Evolutionary conservation across 2,888 invertebrate genomes (phyloP), one percentile per base, ranked within the genome.

Genomic region (Drosophila neotestacea): DNA sequence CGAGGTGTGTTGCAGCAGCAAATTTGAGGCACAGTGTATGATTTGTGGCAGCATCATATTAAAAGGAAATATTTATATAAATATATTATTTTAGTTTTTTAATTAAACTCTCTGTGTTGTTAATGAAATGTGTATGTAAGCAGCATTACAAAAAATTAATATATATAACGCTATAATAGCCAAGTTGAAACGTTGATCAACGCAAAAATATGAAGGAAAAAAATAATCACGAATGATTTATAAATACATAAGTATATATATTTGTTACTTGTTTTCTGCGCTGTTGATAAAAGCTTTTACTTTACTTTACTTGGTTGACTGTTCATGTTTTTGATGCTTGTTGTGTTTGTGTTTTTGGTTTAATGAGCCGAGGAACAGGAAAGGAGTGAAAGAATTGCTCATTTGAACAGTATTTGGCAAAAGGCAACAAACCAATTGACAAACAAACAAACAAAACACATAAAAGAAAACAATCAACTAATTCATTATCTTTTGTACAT

Each of bases 101-200:
- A 70, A 79, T 70, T 58, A 88, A 88, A 88, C 86, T 83, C 83
- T 83, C 81, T 83, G 88, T 83, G 86, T 83, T 88, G 82, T 79
- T 74, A 76, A 64, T 55, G 61, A 76, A 65, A 54, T 65, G 56
- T 78, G 60, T 58, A 54, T 74, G 60, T 55, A 74, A 64, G 47
- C 60, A 79, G 56, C 79, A 76, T 75, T 69, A 22, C 22, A 74
- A 55, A 48, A 47, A 60, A 70, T 39, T 30, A 52, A 60, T 34
- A 59, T 48, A 47, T 66, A 68, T 56, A 79, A 58, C 50, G 60
- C 51, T 68, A 56, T 54, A 48, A 73, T 69, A 86, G 65, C 64
- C 70, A 51, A 82, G 73, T 82, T 85, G 44, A 66, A 62, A 60
- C 52, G 62, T 69, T 69, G 46, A 85, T 70, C 68, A 73, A 81